Conservation (phyloP, 2,113 vertebrate genomes). For the Onychostruthus taczanowskii region DNA sequence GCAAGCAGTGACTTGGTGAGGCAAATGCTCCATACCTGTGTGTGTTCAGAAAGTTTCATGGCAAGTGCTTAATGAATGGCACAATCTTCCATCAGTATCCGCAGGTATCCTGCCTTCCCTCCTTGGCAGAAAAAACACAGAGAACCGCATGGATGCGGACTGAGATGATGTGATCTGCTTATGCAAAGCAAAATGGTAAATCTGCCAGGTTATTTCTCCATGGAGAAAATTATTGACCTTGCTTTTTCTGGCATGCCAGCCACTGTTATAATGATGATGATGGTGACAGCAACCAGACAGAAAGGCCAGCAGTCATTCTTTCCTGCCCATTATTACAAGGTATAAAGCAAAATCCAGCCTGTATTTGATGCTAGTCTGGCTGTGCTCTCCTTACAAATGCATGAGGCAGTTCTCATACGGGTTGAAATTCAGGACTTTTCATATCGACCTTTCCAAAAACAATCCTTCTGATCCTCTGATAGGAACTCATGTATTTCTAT, state of each 20-base stretch:
- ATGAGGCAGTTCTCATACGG: background rate
- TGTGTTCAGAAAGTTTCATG: background rate
- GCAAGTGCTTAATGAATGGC: background rate
- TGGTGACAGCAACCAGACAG: constrained; percentile 37
- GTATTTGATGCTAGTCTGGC: background rate
- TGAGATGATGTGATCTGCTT: constrained; percentile 6
- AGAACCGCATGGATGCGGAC: background rate
- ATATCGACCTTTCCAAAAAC: background rate
- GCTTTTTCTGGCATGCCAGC: constrained; percentile 49
- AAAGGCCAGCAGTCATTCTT: constrained; percentile 55
- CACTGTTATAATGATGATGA: constrained; percentile 23
- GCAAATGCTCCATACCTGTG: background rate
- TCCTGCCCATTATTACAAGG: constrained; percentile 50
- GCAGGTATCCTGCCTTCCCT: background rate
- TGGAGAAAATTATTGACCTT: constrained; percentile 48
- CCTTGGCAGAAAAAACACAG: background rate
- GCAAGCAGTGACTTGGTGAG: background rate
- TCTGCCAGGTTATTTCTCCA: constrained; percentile 38
- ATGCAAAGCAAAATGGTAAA: constrained; percentile 2
- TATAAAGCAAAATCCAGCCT: constrained; percentile 20
- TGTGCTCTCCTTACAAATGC: background rate
- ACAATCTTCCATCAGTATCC: background rate
- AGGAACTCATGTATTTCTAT: background rate
- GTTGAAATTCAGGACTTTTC: background rate
- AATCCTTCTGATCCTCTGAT: background rate